phyloP scores from a whole-genome alignment of 1,140 invertebrate species.

The Orchestia grillus region DNA sequence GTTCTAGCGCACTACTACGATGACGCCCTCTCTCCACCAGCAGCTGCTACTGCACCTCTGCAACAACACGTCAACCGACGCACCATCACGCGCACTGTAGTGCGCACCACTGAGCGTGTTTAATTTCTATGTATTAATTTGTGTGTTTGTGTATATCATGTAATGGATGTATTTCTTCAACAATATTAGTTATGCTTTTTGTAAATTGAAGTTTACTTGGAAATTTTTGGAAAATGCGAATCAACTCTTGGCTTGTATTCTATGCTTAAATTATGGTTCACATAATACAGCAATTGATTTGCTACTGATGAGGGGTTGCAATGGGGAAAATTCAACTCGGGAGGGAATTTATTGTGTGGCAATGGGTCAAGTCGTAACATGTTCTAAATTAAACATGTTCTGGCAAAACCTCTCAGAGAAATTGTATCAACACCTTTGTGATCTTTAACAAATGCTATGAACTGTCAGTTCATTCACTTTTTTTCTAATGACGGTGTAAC shows the following conservation, averaged over 20 bases:
- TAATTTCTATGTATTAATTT: background rate
- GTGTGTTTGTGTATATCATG: background rate
- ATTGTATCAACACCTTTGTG: background rate
- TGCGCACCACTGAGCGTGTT: conserved; percentile 18
- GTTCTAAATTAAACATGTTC: background rate
- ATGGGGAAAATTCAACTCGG: no score
- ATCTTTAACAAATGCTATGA: background rate
- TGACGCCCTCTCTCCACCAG: background rate
- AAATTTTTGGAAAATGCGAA: background rate
- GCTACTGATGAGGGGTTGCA: background rate
- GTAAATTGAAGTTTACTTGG: background rate
- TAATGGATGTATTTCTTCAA: background rate
- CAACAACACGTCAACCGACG: background rate
- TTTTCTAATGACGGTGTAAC: background rate
- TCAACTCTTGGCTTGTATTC: background rate
- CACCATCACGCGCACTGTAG: conserved; percentile 28
- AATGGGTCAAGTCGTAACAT: no score
- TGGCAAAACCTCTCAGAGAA: background rate
- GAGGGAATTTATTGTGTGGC: no score
- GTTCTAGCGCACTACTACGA: conserved; percentile 10
- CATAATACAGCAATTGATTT: background rate
- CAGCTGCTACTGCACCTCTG: background rate
- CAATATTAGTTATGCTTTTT: background rate
- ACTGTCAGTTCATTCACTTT: background rate
- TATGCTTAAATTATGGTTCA: background rate